Conservation (phyloP, 1,140 invertebrate genomes). For the Lysiphlebus fabarum region DNA sequence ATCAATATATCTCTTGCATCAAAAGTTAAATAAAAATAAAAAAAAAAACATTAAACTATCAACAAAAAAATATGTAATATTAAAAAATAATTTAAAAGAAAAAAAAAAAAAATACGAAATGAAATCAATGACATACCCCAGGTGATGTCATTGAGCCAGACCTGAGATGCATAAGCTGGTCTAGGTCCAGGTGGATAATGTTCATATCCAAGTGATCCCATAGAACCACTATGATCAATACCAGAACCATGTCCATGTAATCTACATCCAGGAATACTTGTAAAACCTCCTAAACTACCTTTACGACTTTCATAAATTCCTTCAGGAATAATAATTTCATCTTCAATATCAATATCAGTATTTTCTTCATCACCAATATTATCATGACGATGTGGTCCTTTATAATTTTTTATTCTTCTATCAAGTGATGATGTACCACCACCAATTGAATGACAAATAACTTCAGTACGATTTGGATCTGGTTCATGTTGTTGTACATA, state of each 20-base stretch:
- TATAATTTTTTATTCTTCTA: constrained; percentile 1
- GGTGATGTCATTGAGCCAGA: constrained; percentile 52
- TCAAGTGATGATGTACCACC: constrained; percentile 21
- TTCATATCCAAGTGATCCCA: constrained; percentile 37
- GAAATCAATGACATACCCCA: constrained; percentile 47
- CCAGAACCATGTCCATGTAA: constrained; percentile 41
- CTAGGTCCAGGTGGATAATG: constrained; percentile 30
- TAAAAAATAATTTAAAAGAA: background rate
- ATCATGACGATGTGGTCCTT: constrained; percentile 18
- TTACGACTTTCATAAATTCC: constrained; percentile 37
- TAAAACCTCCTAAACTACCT: constrained; percentile 13
- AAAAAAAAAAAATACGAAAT: background rate
- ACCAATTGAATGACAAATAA: background rate
- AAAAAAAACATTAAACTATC: background rate
- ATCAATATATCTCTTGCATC: too few relatives aligned
- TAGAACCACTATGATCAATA: constrained; percentile 37
- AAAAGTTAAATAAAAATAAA: background rate
- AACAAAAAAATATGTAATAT: background rate
- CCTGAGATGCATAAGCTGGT: constrained; percentile 33
- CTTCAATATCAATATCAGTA: constrained; percentile 43
- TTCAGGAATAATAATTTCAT: constrained; percentile 39
- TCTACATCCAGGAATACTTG: constrained; percentile 37
- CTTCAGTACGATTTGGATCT: constrained; percentile 8
- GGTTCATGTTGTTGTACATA: constrained; percentile 23
- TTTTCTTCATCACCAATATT: constrained; percentile 36